Conservation (phyloP, 2,113 vertebrate species). For the Hippocampus guttulatus region DNA sequence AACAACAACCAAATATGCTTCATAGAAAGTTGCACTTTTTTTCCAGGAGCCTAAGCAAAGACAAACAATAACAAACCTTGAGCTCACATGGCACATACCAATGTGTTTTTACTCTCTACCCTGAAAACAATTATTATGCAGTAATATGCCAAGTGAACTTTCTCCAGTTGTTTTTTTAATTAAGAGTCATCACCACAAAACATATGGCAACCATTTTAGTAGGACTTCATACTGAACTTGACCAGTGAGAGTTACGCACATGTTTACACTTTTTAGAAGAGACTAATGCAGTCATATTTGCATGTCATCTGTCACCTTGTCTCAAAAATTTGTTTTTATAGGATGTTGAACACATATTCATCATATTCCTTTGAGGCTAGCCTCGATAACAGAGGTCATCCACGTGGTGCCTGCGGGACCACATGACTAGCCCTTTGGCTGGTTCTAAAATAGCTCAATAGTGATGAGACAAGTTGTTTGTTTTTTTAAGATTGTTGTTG, state of each 20-base stretch:
- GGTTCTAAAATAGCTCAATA: too few species aligned
- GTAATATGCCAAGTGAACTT: not conserved
- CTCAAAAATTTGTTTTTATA: not conserved
- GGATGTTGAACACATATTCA: too few species aligned
- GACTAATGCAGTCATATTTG: not conserved
- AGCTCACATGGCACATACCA: not conserved
- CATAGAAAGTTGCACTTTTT: not conserved
- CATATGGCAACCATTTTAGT: not conserved
- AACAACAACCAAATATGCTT: not conserved
- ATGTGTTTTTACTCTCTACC: not conserved
- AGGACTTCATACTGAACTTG: not conserved
- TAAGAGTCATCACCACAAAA: not conserved
- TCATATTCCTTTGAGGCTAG: too few species aligned
- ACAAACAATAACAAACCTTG: constrained; percentile 2
- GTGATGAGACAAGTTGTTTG: too few species aligned
- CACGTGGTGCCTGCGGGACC: too few species aligned
- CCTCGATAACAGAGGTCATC: too few species aligned
- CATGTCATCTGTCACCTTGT: not conserved
- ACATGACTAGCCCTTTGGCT: too few species aligned
- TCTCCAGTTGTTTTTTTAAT: not conserved
- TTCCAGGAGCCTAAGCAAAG: not conserved
- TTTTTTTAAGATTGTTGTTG: too few species aligned
- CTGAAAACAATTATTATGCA: not conserved
- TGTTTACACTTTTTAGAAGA: not conserved
- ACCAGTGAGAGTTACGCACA: not conserved